These are phyloP conservation scores for Lithobates pipiens DNA, from an alignment of 2,797 vertebrate genomes.

Conservation along the genomic window DNA sequence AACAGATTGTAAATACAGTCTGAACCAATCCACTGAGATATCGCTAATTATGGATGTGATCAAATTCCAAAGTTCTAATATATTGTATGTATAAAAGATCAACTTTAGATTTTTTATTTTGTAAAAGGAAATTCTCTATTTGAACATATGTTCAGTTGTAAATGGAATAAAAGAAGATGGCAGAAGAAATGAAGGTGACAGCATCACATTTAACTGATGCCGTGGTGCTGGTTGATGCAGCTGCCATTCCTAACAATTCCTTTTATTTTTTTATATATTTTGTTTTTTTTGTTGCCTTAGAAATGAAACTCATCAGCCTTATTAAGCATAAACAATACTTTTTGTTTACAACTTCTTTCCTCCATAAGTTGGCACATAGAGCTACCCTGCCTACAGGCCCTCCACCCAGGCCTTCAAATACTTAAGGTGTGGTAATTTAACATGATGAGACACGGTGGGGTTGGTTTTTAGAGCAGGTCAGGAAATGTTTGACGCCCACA, in stretches of 20 bases:
- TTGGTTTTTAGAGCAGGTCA: constrained; percentile 36
- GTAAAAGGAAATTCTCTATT: no score
- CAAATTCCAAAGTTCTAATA: no score
- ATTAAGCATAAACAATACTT: constrained; percentile 19
- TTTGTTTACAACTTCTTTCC: constrained; percentile 26
- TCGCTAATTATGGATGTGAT: no score
- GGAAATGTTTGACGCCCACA: constrained; percentile 34
- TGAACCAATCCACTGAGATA: no score
- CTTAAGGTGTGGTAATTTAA: constrained; percentile 54
- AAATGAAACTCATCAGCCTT: constrained; percentile 20
- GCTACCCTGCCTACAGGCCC: constrained; percentile 48
- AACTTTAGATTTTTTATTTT: no score
- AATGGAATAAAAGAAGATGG: no score
- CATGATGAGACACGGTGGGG: constrained; percentile 41
- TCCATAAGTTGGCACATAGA: constrained; percentile 51
- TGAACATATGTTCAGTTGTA: no score
- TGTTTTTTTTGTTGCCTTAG: constrained; percentile 3
- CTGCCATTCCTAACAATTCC: neutral
- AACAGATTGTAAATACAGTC: no score
- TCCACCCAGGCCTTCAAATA: constrained; percentile 56
- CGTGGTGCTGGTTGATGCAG: neutral
- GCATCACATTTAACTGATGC: neutral
- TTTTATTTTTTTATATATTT: neutral
- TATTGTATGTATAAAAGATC: no score
- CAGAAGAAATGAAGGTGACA: neutral